phyloP scores from a whole-genome alignment of 2,888 invertebrate species.

The Polydesmus complanatus region DNA sequence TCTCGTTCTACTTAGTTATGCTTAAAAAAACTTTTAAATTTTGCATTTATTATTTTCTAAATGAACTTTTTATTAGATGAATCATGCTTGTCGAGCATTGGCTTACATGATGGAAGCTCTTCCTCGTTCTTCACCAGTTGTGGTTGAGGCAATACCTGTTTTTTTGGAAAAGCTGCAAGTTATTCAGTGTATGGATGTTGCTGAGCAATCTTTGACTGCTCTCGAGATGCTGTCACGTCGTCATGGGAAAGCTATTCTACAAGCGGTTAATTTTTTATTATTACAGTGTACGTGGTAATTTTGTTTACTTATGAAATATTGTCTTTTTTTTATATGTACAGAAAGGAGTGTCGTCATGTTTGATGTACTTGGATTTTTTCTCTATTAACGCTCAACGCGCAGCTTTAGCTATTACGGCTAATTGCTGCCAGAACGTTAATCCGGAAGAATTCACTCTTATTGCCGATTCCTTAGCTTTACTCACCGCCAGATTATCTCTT shows the following conservation, averaged over 20 bases:
- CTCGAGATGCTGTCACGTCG: conserved; percentile 90
- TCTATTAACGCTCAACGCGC: conserved; percentile 95
- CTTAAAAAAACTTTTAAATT: background rate
- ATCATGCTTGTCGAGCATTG: conserved; percentile 92
- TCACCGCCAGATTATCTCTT: conserved; percentile 51
- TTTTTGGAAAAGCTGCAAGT: conserved; percentile 93
- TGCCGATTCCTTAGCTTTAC: conserved; percentile 66
- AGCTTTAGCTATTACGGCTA: conserved; percentile 89
- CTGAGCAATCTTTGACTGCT: conserved; percentile 94
- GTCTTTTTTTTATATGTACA: conserved; percentile 33
- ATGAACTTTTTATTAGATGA: conserved; percentile 58
- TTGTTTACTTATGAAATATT: background rate
- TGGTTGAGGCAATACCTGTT: conserved; percentile 92
- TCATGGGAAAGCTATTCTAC: conserved; percentile 90
- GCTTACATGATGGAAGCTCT: conserved; percentile 99
- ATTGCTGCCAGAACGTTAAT: conserved; percentile 89
- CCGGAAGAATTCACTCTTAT: conserved; percentile 90
- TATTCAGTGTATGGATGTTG: conserved; percentile 99
- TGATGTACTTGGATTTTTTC: conserved; percentile 96
- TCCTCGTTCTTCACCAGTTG: conserved; percentile 87
- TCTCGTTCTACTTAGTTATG: no score
- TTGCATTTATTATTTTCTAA: background rate
- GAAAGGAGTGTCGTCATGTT: conserved; percentile 90
- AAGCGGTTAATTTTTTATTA: conserved; percentile 60
- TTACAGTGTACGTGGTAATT: no score